These are phyloP conservation scores for Lordiphosa clarofinis DNA, from an alignment of 1,140 invertebrate species.

Conservation along the genomic window DNA sequence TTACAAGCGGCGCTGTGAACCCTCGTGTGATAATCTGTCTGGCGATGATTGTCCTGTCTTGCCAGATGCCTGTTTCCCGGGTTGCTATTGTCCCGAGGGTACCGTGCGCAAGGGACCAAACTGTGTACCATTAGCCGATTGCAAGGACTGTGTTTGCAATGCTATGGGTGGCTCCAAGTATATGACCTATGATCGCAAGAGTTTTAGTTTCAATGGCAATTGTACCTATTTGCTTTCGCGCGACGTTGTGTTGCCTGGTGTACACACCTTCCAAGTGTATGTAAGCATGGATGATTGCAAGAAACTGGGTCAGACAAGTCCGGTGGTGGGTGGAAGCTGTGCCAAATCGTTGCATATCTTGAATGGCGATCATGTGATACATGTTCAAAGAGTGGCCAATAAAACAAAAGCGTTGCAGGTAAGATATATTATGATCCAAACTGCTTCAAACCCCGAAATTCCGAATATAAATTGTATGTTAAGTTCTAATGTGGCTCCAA, in stretches of 20 bases:
- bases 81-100: conserved; percentile 91
- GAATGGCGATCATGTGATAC: conserved; percentile 83
- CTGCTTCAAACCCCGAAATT: too few species aligned
- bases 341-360: conserved; percentile 81
- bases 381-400: conserved; percentile 80
- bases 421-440: neutral
- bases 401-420: conserved; percentile 40
- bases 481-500: too few species aligned
- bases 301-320: conserved; percentile 41
- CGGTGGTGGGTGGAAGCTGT: conserved; percentile 50
- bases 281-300: conserved; percentile 73
- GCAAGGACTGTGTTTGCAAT: conserved; percentile 88
- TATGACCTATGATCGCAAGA: conserved; percentile 86
- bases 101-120: conserved; percentile 85
- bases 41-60: conserved; percentile 83
- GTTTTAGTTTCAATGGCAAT: conserved; percentile 87
- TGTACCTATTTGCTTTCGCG: conserved; percentile 89
- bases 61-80: conserved; percentile 86
- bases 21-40: conserved; percentile 84
- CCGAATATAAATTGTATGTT: too few species aligned
- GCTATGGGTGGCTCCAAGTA: conserved; percentile 86
- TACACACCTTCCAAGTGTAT: conserved; percentile 82
- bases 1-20: conserved; percentile 86
- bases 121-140: conserved; percentile 86
- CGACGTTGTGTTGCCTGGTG: conserved; percentile 82